Evolutionary conservation across 2,113 vertebrate species (phyloP).

Genomic region (Zosterops hypoxanthus): DNA sequence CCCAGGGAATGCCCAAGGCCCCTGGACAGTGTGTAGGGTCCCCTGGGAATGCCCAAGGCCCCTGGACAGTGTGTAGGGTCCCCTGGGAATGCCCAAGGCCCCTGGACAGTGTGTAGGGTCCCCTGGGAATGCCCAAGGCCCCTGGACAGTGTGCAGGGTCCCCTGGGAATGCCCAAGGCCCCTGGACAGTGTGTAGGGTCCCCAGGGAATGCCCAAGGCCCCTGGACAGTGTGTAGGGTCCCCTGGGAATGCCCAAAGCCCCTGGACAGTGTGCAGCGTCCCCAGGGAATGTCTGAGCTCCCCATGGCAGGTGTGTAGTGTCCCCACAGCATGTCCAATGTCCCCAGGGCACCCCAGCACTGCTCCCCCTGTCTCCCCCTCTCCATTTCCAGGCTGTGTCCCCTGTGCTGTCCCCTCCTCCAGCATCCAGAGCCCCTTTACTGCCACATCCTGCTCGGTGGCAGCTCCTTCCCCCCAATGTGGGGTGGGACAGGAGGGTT

Average conservation of each 20-base stretch:
- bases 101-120: neutral
- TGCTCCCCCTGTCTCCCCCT: neutral
- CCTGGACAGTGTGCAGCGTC: neutral
- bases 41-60: neutral
- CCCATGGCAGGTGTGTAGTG: neutral
- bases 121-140: neutral
- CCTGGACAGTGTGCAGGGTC: neutral
- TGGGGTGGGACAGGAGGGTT: neutral
- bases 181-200: neutral
- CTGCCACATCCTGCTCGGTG: accelerated
- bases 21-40: neutral
- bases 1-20: neutral
- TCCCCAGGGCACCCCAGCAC: neutral
- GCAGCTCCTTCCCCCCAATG: neutral
- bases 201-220: neutral
- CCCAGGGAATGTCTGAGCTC: neutral
- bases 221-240: neutral
- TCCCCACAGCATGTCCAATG: neutral
- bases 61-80: neutral
- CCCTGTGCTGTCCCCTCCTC: neutral
- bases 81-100: no score
- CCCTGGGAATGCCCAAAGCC: neutral
- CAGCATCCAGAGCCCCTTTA: neutral
- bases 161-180: no score
- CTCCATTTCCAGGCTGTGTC: neutral